Conservation (phyloP, 2,797 vertebrate genomes). For the Galago senegalensis region DNA sequence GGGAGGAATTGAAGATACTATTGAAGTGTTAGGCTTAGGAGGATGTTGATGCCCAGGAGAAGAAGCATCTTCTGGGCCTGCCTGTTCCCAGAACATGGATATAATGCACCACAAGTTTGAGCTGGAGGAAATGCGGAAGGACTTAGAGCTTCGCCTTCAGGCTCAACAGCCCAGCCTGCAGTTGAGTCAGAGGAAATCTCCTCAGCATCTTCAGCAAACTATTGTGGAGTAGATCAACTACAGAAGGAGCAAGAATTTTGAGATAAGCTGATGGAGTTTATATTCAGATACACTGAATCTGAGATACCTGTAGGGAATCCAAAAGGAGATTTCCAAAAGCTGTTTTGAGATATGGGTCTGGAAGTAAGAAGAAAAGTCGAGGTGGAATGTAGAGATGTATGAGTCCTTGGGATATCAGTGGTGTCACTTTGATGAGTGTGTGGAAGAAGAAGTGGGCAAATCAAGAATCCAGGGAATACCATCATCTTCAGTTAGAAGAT, state of each 20-base stretch:
- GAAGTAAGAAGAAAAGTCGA: slow-evolving; percentile 29
- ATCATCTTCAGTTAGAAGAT: neutral
- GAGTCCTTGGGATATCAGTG: neutral
- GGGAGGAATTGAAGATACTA: slow-evolving; percentile 6
- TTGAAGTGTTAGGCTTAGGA: neutral
- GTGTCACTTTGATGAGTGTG: neutral
- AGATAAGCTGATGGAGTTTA: slow-evolving; percentile 16
- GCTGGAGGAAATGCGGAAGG: slow-evolving; percentile 92
- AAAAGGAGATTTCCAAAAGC: neutral
- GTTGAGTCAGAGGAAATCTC: slow-evolving; percentile 89
- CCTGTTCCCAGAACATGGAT: slow-evolving; percentile 90
- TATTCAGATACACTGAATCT: slow-evolving; percentile 4
- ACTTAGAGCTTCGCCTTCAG: slow-evolving; percentile 91
- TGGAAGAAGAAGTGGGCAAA: neutral
- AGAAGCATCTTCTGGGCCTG: slow-evolving; percentile 84
- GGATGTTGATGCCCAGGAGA: neutral
- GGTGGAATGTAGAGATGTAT: neutral
- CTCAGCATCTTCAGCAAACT: slow-evolving; percentile 90
- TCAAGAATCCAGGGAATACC: neutral
- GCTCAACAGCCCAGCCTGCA: slow-evolving; percentile 91
- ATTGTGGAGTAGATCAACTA: slow-evolving; percentile 91
- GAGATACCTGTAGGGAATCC: neutral
- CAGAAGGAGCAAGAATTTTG: slow-evolving; percentile 62
- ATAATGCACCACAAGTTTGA: slow-evolving; percentile 91
- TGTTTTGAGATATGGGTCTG: neutral